Evolutionary conservation across 2,113 vertebrate species (phyloP).

Genomic region (Strix aluco): DNA sequence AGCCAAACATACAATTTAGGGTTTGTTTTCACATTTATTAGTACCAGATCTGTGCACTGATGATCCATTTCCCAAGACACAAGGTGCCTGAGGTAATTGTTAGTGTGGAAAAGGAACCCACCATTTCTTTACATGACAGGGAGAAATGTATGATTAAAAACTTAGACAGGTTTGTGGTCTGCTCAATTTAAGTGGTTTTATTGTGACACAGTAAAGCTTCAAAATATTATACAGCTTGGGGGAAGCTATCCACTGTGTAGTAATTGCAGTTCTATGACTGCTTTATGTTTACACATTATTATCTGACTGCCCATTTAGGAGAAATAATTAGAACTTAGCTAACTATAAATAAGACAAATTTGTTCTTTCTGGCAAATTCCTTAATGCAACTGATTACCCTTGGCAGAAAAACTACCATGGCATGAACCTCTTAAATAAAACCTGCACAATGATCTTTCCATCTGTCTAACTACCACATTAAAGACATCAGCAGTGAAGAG

Average conservation of each 20-base stretch:
- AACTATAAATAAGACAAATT: slow-evolving; percentile 69
- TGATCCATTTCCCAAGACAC: background rate
- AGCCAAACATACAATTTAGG: background rate
- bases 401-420: slow-evolving; percentile 56
- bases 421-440: slow-evolving; percentile 72
- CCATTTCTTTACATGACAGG: background rate
- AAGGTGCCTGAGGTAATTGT: background rate
- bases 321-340: slow-evolving; percentile 65
- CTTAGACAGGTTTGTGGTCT: background rate
- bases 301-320: slow-evolving; percentile 56
- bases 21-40: background rate
- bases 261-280: slow-evolving; percentile 11
- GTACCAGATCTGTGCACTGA: background rate
- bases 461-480: slow-evolving; percentile 75
- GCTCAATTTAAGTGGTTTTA: background rate
- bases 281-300: slow-evolving; percentile 57
- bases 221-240: background rate
- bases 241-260: background rate
- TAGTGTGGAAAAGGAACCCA: background rate
- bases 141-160: background rate
- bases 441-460: slow-evolving; percentile 68
- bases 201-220: background rate
- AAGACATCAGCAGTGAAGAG: slow-evolving; percentile 48
- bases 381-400: slow-evolving; percentile 64
- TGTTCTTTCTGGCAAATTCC: slow-evolving; percentile 71